Percentiles rank a stretch among this genome's conserved stretches.
Evolutionary conservation across 2,797 vertebrate species (phyloP).

Genomic region (Philypnodon macrostomus): DNA sequence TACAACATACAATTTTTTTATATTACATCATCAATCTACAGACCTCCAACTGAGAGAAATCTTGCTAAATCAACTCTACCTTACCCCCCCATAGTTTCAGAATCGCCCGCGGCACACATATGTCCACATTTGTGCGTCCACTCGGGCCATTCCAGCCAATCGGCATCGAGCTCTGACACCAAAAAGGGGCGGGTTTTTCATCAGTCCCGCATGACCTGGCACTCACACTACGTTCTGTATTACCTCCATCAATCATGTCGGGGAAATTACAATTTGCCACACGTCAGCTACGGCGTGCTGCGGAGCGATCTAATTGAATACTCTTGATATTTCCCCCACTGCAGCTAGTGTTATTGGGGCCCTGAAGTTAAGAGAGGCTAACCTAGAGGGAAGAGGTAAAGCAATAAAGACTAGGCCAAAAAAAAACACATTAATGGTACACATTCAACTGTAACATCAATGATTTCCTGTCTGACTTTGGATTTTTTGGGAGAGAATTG

Average conservation of each 20-base stretch:
- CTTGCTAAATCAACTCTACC: conserved; percentile 46
- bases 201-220: conserved; percentile 59
- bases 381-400: conserved; percentile 52
- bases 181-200: conserved; percentile 59
- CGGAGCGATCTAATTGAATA: conserved; percentile 73
- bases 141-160: conserved; percentile 55
- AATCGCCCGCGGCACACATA: conserved; percentile 33
- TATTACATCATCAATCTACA: too few relatives aligned
- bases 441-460: conserved; percentile 8
- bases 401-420: conserved; percentile 42
- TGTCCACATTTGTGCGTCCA: conserved; percentile 44
- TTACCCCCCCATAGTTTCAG: too few relatives aligned
- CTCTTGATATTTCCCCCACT: conserved; percentile 63
- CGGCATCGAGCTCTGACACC: conserved; percentile 40
- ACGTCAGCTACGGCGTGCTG: conserved; percentile 73
- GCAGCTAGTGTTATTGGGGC: conserved; percentile 59
- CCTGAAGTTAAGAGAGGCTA: conserved; percentile 40
- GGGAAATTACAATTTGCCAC: conserved; percentile 81
- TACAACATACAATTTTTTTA: too few relatives aligned
- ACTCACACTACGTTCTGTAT: conserved; percentile 70
- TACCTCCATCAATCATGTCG: conserved; percentile 81
- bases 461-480: conserved; percentile 27
- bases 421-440: conserved; percentile 16
- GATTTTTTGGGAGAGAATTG: conserved; percentile 6
- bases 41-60: too few relatives aligned